phyloP scores from a whole-genome alignment of 2,888 invertebrate species.

The Philereme vetulata region DNA sequence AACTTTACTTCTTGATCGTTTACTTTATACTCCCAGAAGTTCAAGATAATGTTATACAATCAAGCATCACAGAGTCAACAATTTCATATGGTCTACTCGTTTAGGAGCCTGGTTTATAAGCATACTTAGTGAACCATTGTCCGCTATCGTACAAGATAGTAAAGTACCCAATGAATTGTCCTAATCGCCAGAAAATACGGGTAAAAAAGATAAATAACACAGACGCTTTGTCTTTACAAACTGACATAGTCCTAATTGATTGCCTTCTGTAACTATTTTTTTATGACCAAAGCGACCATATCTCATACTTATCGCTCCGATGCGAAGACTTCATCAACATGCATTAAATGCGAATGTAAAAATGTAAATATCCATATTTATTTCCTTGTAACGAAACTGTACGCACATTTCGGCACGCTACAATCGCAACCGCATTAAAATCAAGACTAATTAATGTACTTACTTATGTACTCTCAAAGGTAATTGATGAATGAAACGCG shows the following conservation, averaged over 20 bases:
- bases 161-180: constrained; percentile 18
- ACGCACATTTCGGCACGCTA: constrained; percentile 26
- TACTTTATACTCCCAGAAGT: background rate
- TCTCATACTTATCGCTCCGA: constrained; percentile 31
- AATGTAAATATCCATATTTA: constrained; percentile 24
- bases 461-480: constrained; percentile 32
- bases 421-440: constrained; percentile 20
- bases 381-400: constrained; percentile 30
- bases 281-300: constrained; percentile 22
- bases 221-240: constrained; percentile 20
- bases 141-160: constrained; percentile 10
- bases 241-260: constrained; percentile 24
- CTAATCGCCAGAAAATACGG: constrained; percentile 24
- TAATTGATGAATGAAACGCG: constrained; percentile 38
- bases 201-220: constrained; percentile 26
- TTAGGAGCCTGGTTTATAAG: constrained; percentile 21
- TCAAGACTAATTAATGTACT: constrained; percentile 33
- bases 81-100: constrained; percentile 21
- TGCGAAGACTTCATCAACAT: constrained; percentile 33
- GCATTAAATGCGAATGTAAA: constrained; percentile 29
- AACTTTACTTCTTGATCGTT: background rate
- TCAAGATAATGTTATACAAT: constrained; percentile 7
- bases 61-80: constrained; percentile 9
- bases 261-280: constrained; percentile 20
- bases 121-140: constrained; percentile 31